Evolutionary conservation across 2,888 invertebrate species (phyloP).

Genomic region (Opisthograptis luteolata): DNA sequence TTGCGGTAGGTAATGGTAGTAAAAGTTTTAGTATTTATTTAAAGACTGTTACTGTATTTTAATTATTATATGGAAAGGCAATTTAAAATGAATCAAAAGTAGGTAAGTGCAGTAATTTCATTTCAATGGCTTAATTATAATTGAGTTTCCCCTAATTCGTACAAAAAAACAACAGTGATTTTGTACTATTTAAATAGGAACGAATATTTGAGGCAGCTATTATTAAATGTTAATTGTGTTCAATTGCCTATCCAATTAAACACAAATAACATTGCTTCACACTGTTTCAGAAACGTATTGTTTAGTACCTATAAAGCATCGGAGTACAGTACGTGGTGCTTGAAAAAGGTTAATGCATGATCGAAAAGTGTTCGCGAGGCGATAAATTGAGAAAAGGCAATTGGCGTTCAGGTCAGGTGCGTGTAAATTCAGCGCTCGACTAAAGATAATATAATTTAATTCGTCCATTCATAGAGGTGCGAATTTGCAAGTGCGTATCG

Average conservation of each 20-base stretch:
- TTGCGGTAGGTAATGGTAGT: too few relatives aligned
- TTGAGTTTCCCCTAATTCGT: too few relatives aligned
- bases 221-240: too few relatives aligned
- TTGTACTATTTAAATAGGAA: too few relatives aligned
- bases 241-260: too few relatives aligned
- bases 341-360: conserved; percentile 26
- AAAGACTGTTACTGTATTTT: not conserved
- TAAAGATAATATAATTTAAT: conserved; percentile 78
- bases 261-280: not conserved
- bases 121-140: not conserved
- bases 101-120: not conserved
- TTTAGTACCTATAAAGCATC: conserved; percentile 5
- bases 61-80: not conserved
- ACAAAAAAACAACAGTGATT: too few relatives aligned
- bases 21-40: not conserved
- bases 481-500: conserved; percentile 81
- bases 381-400: conserved; percentile 46
- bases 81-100: not conserved
- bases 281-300: not conserved
- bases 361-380: conserved; percentile 33
- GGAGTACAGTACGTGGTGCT: conserved; percentile 17
- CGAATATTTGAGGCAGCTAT: too few relatives aligned
- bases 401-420: conserved; percentile 62
- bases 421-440: conserved; percentile 61
- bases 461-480: conserved; percentile 81